These are phyloP conservation scores for Trichonephila clavipes DNA, from an alignment of 1,140 invertebrate species.

Conservation along the genomic window DNA sequence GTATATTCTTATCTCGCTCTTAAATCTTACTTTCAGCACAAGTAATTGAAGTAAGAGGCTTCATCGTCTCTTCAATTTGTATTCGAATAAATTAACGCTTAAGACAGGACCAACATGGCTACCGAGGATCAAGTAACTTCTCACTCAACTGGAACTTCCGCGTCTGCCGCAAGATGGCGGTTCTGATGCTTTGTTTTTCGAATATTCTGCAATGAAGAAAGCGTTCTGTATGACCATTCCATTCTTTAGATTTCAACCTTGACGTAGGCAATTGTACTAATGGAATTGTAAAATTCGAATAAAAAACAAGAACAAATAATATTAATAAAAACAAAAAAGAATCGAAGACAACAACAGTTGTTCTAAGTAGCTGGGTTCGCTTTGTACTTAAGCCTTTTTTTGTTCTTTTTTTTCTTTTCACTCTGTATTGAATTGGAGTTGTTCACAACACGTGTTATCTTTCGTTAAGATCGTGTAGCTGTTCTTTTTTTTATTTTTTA, in stretches of 20 bases:
- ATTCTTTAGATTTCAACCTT: neutral
- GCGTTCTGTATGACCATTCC: neutral
- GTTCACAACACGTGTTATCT: slow-evolving; percentile 52
- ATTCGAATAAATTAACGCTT: slow-evolving; percentile 61
- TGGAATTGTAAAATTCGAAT: slow-evolving; percentile 9
- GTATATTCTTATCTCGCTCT: slow-evolving; percentile 49
- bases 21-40: slow-evolving; percentile 50
- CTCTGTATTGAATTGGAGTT: slow-evolving; percentile 7
- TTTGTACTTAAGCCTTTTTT: slow-evolving; percentile 6
- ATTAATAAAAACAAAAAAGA: neutral
- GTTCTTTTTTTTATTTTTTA: neutral
- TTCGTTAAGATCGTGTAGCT: slow-evolving; percentile 56
- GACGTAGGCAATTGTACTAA: slow-evolving; percentile 51
- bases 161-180: slow-evolving; percentile 52
- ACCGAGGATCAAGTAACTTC: slow-evolving; percentile 35
- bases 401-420: neutral
- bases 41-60: slow-evolving; percentile 52
- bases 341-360: slow-evolving; percentile 44
- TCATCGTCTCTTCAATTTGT: slow-evolving; percentile 59
- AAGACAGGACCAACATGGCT: slow-evolving; percentile 47
- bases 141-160: slow-evolving; percentile 27
- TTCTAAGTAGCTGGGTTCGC: slow-evolving; percentile 37
- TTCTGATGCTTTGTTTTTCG: neutral
- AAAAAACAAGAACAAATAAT: neutral
- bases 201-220: slow-evolving; percentile 7